Evolutionary conservation across 2,113 vertebrate genomes (phyloP), one percentile per base, ranked within the genome.

Genomic region (Oncorhynchus nerka): DNA sequence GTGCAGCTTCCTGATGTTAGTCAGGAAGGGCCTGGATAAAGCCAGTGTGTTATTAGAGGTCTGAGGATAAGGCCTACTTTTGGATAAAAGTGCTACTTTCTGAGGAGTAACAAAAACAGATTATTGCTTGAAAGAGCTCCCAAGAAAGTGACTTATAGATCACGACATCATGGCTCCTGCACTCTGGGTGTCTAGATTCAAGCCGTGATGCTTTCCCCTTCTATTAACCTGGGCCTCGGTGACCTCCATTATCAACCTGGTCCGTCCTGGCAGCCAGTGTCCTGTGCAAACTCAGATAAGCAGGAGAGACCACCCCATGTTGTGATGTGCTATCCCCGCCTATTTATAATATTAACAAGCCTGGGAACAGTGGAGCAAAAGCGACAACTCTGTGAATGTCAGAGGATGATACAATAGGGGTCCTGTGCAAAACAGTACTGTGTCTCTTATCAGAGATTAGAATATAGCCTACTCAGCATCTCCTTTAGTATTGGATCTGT

Each of bases 251-350:
- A 13, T 70, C 59, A 48, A 15, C 20, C 39, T 32, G 19, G 13
- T 55, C 71, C 20, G 7, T 13, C 12, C 3, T 26, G n/a, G 19
- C 64, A 74, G 55, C 34, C 39, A 20, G 3, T 8, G 3, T 12
- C 22, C 68, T 75, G 72, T 19, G 22, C 20, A 64, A 79, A 74
- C 66, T 71, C 51, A 20, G 76, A 74, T 72, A 72, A 68, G 28
- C 20, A 16, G 62, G 26, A 28, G 30, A 45, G 20, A 57, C 4
- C 11, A 2, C 22, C 70, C 32, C 16, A 39, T 20, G 70, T 28
- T 65, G 61, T 11, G 59, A 30, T 20, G 61, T 3, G 62, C 66
- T 72, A 39, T 72, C 59, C 34, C 45, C 32, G 22, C 24, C 30
- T 55, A 67, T 55, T 68, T 70, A 11, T 12, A 45, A 51, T 78